Conservation (phyloP, 2,797 vertebrate species). For the Serranus cabrilla region DNA sequence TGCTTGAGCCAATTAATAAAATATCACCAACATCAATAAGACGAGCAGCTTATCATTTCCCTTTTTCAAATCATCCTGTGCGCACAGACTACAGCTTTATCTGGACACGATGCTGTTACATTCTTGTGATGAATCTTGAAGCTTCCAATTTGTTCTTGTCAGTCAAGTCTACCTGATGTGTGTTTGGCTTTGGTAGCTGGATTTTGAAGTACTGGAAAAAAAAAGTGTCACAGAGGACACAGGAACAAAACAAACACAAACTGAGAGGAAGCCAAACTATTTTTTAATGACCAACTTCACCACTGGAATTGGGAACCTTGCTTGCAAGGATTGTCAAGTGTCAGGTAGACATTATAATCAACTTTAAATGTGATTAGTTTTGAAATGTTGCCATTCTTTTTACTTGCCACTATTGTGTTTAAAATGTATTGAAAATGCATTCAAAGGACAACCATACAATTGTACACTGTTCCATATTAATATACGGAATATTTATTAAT, state of each 20-base stretch:
- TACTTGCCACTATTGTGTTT: not conserved
- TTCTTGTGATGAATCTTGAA: constrained; percentile 19
- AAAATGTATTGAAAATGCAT: constrained; percentile 1
- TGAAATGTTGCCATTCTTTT: not conserved
- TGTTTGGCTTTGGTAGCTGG: constrained; percentile 17
- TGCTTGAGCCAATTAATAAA: constrained; percentile 55
- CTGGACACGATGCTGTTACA: constrained; percentile 7
- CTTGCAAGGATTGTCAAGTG: not conserved
- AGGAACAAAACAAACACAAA: constrained; percentile 25
- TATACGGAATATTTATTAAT: not conserved
- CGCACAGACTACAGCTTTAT: constrained; percentile 1
- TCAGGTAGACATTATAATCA: not conserved
- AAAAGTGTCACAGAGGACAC: constrained; percentile 8
- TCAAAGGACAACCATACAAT: constrained; percentile 2
- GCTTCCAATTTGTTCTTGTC: constrained; percentile 31
- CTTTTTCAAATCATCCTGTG: constrained; percentile 22
- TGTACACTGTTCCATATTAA: not conserved
- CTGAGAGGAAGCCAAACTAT: constrained; percentile 4
- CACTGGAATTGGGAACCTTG: not conserved
- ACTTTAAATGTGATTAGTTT: not conserved
- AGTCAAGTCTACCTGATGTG: constrained; percentile 20
- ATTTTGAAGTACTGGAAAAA: constrained; percentile 22
- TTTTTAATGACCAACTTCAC: constrained; percentile 22
- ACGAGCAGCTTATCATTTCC: constrained; percentile 48
- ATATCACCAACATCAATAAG: constrained; percentile 52